These are phyloP conservation scores for Megalops atlanticus DNA, from an alignment of 2,113 vertebrate species.

Conservation along the genomic window DNA sequence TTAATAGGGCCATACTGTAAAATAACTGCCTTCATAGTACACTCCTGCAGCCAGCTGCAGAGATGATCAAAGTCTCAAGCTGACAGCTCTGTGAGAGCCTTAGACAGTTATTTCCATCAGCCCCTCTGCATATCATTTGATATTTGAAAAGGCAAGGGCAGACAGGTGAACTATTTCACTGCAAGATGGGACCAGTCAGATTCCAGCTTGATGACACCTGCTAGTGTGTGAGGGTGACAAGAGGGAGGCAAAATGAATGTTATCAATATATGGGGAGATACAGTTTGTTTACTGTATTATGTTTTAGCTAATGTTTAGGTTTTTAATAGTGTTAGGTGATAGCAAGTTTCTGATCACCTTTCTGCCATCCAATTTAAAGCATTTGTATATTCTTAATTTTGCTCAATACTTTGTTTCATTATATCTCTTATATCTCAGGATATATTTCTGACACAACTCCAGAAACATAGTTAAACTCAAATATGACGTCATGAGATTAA, in stretches of 20 bases:
- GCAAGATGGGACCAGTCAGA: neutral
- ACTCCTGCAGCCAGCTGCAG: neutral
- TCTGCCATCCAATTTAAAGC: no score
- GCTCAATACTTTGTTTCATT: no score
- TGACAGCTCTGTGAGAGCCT: neutral
- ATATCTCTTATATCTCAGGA: no score
- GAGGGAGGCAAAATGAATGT: constrained; percentile 2
- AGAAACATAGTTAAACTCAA: no score
- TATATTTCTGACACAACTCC: no score
- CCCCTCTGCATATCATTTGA: neutral
- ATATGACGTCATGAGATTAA: neutral
- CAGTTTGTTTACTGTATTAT: constrained; percentile 1
- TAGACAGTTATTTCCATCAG: neutral
- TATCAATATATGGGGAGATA: neutral
- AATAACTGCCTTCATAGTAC: neutral
- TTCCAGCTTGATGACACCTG: constrained; percentile 4
- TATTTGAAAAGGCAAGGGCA: constrained; percentile 20
- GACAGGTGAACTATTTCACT: constrained; percentile 8
- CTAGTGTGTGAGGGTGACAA: neutral
- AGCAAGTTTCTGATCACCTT: neutral
- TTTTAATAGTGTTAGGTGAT: no score
- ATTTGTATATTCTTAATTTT: no score
- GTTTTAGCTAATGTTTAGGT: no score
- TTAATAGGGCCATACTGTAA: neutral
- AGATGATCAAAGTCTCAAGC: neutral